Evolutionary conservation across 64 coral and sea anemone genomes (phyloP).

Genomic region (Montipora sp.): DNA sequence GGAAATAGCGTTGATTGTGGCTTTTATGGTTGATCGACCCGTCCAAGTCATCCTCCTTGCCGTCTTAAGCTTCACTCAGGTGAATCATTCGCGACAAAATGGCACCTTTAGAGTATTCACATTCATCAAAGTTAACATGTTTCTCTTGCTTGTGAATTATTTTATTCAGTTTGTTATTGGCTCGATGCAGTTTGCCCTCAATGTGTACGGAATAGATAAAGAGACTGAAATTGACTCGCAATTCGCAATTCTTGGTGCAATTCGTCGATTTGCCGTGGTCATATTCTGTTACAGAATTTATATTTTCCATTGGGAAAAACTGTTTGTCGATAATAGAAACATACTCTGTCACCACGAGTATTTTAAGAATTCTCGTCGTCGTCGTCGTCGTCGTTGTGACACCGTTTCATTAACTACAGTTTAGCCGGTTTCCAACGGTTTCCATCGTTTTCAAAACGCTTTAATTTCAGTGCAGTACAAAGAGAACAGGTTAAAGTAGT

Average conservation of each 20-base stretch:
- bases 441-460: too few species aligned
- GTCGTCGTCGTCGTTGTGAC: background rate
- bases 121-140: conserved; percentile 9
- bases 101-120: background rate
- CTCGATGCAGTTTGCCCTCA: background rate
- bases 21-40: background rate
- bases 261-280: background rate
- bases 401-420: too few species aligned
- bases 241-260: background rate
- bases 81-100: background rate
- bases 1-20: conserved; percentile 3
- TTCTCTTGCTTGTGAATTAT: conserved; percentile 12
- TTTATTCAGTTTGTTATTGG: conserved; percentile 5
- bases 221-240: background rate
- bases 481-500: too few species aligned
- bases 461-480: too few species aligned
- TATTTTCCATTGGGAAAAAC: conserved; percentile 23
- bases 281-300: background rate
- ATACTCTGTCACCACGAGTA: conserved; percentile 25
- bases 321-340: conserved; percentile 21
- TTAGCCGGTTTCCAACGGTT: too few species aligned
- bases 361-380: background rate
- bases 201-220: background rate
- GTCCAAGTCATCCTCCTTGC: background rate
- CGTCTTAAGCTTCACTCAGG: conserved; percentile 1